Base-by-base conservation (phyloP, 53 echinoderm and acorn worm species). In the Stichopus horrens region DNA sequence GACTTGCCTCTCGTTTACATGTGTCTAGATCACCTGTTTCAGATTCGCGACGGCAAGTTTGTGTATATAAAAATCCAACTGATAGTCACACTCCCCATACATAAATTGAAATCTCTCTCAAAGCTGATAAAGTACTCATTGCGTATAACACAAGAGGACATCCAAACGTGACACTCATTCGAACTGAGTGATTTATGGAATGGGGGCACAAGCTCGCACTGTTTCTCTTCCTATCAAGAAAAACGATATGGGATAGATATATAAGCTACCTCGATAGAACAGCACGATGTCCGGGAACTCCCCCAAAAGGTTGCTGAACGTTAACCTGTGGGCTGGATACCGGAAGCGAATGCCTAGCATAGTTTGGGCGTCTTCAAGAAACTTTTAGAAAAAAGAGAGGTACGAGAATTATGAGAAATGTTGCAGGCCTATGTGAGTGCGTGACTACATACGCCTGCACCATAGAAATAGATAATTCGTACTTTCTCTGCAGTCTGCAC, bases 211-310 rank as follows among this genome's bases (percentile, higher is more conserved):
- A 37, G 37, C 2, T 37, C 37, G 37, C 2, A 37, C 23, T 5
- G 7, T 4, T 23, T 21, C 7, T 21, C 20, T 74, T 74, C 20
- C 20, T 23, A 21, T 7, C 18, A 0, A 14, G 74, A 23, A 20
- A 4, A 21, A 23, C 20, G 23, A 21, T 16, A 16, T 7, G 23
- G 20, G 0, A 23, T 18, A 7, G 74, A 21, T 74, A 7, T 74
- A 7, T 18, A 74, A 21, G 74, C 74, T 5, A 16, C 19, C 54
- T 53, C 79, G n/a, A 79, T 55, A 53, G 18, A 53, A 79, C 54
- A 54, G 79, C 54, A n/a, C 20, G n/a, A 79, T 79, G 79, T 54
- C 79, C 54, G 79, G 79, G 79, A 79, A 79, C 79, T 79, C 79
- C 79, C 79, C 79, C 79, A 79, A 79, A 37, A n/a, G 54, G n/a